Percentiles rank a stretch among this genome's conserved stretches.
These are phyloP conservation scores for Pteropus rufus DNA, from an alignment of 2,797 vertebrate species.

Conservation along the genomic window DNA sequence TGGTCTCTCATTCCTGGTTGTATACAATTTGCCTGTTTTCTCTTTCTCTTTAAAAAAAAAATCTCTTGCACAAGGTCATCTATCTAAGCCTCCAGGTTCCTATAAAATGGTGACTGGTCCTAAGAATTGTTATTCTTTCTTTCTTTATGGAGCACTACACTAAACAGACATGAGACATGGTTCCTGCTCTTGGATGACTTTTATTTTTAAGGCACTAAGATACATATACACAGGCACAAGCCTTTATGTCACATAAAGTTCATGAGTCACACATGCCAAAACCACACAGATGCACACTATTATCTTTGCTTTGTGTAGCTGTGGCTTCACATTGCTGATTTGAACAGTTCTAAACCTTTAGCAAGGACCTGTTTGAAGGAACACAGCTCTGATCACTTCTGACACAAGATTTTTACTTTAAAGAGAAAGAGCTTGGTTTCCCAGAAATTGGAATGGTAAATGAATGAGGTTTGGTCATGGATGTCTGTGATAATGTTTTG, in stretches of 20 bases:
- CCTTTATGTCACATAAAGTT: neutral
- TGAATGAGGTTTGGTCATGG: neutral
- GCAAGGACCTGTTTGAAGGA: neutral
- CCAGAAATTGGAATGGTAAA: conserved; percentile 8
- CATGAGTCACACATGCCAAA: neutral
- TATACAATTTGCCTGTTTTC: conserved; percentile 45
- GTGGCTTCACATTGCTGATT: neutral
- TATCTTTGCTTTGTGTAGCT: neutral
- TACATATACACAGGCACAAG: neutral
- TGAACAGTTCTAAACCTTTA: neutral
- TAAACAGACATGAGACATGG: neutral
- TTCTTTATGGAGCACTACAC: neutral
- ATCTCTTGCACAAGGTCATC: conserved; percentile 2
- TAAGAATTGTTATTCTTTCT: conserved; percentile 39
- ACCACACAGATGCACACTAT: neutral
- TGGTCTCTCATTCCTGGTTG: neutral
- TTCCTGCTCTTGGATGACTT: conserved; percentile 8
- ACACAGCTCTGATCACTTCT: neutral
- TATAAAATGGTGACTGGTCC: conserved; percentile 47
- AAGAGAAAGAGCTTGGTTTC: conserved; percentile 33
- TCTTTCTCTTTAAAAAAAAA: conserved; percentile 27
- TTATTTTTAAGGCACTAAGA: conserved; percentile 38
- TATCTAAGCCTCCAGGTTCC: conserved; percentile 49
- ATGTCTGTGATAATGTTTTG: neutral
- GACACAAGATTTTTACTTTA: conserved; percentile 7